Evolutionary conservation across 2,888 invertebrate species (phyloP).

Genomic region (Drosophila austrosaltans): DNA sequence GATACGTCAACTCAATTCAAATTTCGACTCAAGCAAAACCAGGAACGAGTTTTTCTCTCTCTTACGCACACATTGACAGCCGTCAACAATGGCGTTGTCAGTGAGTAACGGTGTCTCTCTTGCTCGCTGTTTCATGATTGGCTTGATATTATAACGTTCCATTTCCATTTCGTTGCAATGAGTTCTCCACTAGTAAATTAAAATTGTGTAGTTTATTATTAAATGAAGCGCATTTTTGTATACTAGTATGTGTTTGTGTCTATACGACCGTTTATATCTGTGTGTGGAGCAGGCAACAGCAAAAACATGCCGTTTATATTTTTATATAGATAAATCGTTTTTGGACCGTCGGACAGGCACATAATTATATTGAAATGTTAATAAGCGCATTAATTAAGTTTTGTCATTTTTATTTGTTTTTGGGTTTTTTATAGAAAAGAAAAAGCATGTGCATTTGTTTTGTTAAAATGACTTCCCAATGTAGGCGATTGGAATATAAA

Average conservation of each 20-base stretch:
- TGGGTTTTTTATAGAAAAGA: neutral
- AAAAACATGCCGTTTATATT: slow-evolving; percentile 18
- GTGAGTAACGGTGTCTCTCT: slow-evolving; percentile 21
- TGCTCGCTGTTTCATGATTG: slow-evolving; percentile 52
- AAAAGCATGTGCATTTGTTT: slow-evolving; percentile 3
- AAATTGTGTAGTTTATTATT: slow-evolving; percentile 82
- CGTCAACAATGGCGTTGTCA: slow-evolving; percentile 66
- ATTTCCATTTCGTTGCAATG: slow-evolving; percentile 52
- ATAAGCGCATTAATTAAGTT: slow-evolving; percentile 74
- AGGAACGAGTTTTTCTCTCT: slow-evolving; percentile 27
- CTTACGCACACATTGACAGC: slow-evolving; percentile 28
- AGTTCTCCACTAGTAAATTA: slow-evolving; percentile 76
- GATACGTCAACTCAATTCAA: neutral
- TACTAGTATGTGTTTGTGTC: slow-evolving; percentile 56
- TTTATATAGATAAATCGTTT: slow-evolving; percentile 56
- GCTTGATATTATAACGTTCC: slow-evolving; percentile 26
- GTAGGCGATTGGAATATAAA: neutral
- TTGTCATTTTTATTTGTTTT: neutral
- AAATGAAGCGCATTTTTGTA: slow-evolving; percentile 80
- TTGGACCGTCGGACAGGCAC: slow-evolving; percentile 53
- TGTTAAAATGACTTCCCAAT: slow-evolving; percentile 17
- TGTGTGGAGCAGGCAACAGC: slow-evolving; percentile 31
- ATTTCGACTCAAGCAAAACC: slow-evolving; percentile 1
- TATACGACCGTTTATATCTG: neutral
- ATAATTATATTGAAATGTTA: slow-evolving; percentile 76